phyloP scores from a whole-genome alignment of 2,888 invertebrate species.

The Nycteola revayana region DNA sequence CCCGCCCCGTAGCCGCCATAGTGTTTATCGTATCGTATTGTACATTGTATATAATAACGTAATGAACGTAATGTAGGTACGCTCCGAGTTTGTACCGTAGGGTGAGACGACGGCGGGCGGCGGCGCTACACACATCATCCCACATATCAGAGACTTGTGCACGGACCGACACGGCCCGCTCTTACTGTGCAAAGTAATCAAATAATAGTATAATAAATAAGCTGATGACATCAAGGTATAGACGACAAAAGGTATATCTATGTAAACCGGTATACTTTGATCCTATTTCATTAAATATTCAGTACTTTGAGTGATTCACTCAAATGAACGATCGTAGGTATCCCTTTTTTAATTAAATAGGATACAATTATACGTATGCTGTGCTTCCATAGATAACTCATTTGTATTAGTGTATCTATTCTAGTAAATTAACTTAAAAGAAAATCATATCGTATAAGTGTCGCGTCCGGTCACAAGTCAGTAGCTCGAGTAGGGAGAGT shows the following conservation, averaged over 20 bases:
- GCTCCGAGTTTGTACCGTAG: slow-evolving; percentile 67
- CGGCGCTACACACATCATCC: slow-evolving; percentile 75
- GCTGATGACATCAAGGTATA: no score
- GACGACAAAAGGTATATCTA: no score
- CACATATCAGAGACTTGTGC: slow-evolving; percentile 79
- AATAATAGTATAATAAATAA: no score
- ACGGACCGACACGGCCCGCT: slow-evolving; percentile 46
- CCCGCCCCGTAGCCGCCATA: slow-evolving; percentile 64
- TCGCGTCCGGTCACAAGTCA: slow-evolving; percentile 65
- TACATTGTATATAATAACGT: slow-evolving; percentile 81
- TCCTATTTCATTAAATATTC: no score
- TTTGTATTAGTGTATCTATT: no score
- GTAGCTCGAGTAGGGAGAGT: slow-evolving; percentile 77
- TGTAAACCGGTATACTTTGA: no score
- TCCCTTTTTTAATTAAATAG: no score
- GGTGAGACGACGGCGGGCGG: slow-evolving; percentile 60
- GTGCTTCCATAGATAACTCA: no score
- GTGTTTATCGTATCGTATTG: slow-evolving; percentile 72
- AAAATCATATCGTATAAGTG: background rate
- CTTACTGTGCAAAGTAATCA: no score
- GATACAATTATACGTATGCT: no score
- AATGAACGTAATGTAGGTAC: slow-evolving; percentile 73
- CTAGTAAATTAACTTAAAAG: background rate
- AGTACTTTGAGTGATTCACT: no score
- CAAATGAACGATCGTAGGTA: no score